Evolutionary conservation across 1,140 invertebrate species (phyloP).

Genomic region (Mercenaria mercenaria): DNA sequence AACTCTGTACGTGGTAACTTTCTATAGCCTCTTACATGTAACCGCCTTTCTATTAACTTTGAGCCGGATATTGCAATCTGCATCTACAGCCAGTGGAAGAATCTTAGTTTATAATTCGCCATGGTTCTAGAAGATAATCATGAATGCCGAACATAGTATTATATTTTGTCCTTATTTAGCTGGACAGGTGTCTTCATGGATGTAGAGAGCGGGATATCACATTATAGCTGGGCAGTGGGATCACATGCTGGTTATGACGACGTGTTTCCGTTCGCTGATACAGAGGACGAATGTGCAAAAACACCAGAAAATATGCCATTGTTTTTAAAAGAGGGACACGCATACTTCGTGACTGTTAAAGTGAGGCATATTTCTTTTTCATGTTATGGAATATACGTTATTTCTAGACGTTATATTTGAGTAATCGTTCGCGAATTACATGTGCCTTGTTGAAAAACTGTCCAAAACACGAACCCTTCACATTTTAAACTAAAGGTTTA

Average conservation of each 20-base stretch:
- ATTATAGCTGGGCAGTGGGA: slow-evolving; percentile 71
- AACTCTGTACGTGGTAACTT: no score
- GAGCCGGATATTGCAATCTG: no score
- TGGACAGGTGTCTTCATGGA: slow-evolving; percentile 75
- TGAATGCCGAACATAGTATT: no score
- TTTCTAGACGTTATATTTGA: not conserved
- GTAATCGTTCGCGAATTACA: not conserved
- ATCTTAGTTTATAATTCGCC: no score
- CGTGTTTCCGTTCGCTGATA: slow-evolving; percentile 58
- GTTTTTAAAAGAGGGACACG: slow-evolving; percentile 68
- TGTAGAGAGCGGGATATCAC: slow-evolving; percentile 69
- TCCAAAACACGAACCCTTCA: no score
- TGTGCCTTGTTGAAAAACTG: not conserved
- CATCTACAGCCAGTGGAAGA: no score
- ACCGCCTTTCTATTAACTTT: no score
- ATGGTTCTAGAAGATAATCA: no score
- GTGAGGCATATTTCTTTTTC: no score
- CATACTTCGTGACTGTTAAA: slow-evolving; percentile 74
- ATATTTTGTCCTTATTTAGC: no score
- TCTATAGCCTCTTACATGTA: no score
- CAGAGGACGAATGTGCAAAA: slow-evolving; percentile 59
- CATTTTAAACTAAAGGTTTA: no score
- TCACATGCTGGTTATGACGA: slow-evolving; percentile 73
- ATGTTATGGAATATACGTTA: not conserved
- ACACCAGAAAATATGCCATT: slow-evolving; percentile 23